Evolutionary conservation across 2,113 vertebrate species (phyloP).

Genomic region (Epinephelus moara): DNA sequence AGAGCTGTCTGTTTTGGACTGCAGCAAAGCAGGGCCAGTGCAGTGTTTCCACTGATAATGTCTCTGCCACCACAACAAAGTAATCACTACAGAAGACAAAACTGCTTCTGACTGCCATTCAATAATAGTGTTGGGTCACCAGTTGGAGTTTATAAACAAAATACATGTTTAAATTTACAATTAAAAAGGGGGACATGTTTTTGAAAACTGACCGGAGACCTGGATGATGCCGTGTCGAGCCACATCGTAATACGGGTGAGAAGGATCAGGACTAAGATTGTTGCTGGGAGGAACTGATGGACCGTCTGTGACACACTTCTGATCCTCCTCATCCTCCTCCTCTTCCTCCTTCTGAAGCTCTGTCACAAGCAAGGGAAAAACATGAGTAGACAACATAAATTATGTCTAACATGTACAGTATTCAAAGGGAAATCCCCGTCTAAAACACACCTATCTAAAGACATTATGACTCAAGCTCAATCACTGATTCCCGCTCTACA

Average conservation of each 20-base stretch:
- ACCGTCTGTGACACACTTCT: not conserved
- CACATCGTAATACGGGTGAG: constrained; percentile 90
- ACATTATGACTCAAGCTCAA: not conserved
- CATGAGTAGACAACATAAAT: not conserved
- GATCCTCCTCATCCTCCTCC: constrained; percentile 62
- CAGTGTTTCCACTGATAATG: too few relatives aligned
- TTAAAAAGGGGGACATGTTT: too few relatives aligned
- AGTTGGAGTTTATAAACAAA: too few relatives aligned
- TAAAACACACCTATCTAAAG: not conserved
- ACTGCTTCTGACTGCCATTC: too few relatives aligned
- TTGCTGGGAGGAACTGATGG: not conserved
- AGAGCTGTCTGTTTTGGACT: too few relatives aligned
- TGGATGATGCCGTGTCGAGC: constrained; percentile 91
- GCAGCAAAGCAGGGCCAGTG: too few relatives aligned
- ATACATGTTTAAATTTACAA: too few relatives aligned
- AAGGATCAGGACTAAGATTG: constrained; percentile 65
- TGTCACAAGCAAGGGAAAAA: constrained; percentile 42
- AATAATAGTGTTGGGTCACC: too few relatives aligned
- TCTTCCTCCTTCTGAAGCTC: constrained; percentile 82
- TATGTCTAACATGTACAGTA: not conserved
- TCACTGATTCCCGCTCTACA: not conserved
- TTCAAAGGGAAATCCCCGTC: not conserved
- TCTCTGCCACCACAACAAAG: too few relatives aligned
- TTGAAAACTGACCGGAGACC: constrained; percentile 83
- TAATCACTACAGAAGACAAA: too few relatives aligned